Evolutionary conservation across 2,113 vertebrate genomes (phyloP).

Genomic region (Spea multiplicata): DNA sequence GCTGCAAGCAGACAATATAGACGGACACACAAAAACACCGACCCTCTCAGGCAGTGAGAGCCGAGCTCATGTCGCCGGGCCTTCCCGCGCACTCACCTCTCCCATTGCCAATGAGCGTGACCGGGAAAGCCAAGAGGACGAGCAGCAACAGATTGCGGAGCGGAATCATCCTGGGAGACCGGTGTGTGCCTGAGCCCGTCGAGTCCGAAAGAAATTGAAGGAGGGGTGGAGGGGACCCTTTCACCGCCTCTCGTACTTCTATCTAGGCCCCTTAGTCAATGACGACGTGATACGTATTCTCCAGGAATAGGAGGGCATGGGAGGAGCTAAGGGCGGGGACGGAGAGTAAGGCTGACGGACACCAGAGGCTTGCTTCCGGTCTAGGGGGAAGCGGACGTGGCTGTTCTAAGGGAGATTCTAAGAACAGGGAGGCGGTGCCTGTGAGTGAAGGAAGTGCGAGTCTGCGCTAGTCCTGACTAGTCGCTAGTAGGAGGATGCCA

Average conservation of each 20-base stretch:
- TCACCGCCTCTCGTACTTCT: constrained; percentile 12
- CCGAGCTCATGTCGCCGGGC: neutral
- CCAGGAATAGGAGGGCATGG: constrained; percentile 4
- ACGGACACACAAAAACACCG: neutral
- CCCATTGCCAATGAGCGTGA: constrained; percentile 17
- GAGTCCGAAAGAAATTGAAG: neutral
- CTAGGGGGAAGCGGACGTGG: constrained; percentile 28
- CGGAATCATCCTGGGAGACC: constrained; percentile 6
- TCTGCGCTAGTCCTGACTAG: neutral
- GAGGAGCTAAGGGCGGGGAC: neutral
- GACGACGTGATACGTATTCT: constrained; percentile 31
- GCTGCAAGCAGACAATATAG: neutral
- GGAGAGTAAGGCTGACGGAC: neutral
- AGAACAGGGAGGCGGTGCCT: neutral
- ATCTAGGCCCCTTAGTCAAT: constrained; percentile 27
- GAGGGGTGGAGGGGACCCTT: neutral
- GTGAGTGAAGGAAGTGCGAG: neutral
- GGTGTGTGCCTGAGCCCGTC: neutral
- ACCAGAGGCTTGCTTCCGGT: neutral
- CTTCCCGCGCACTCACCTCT: neutral
- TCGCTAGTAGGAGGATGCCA: neutral
- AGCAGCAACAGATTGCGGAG: constrained; percentile 29
- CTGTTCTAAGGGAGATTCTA: neutral
- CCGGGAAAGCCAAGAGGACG: constrained; percentile 34
- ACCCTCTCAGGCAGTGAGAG: neutral